Conservation (phyloP, 2,797 vertebrate species). For the Tadarida brasiliensis region DNA sequence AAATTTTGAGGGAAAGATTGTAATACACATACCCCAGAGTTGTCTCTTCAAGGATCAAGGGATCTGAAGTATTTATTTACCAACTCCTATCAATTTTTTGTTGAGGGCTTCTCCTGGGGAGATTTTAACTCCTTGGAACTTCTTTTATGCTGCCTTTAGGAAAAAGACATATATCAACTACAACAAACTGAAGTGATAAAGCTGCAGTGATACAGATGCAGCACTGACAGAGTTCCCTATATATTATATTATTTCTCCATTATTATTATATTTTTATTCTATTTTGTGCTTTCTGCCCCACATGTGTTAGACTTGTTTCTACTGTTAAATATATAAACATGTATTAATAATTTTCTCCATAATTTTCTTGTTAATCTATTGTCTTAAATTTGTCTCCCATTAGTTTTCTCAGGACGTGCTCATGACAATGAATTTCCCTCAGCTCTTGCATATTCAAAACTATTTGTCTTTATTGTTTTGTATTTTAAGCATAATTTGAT, state of each 20-base stretch:
- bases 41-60: constrained; percentile 46
- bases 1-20: constrained; percentile 44
- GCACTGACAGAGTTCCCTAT: not conserved
- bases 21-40: not conserved
- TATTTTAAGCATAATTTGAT: constrained; percentile 30
- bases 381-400: constrained; percentile 18
- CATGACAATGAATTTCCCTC: not conserved
- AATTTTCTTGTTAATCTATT: constrained; percentile 14
- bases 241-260: not conserved
- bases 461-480: constrained; percentile 26
- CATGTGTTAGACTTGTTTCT: not conserved
- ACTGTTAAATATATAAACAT: constrained; percentile 24
- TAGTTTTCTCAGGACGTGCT: constrained; percentile 17
- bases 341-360: not conserved
- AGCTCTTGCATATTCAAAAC: not conserved
- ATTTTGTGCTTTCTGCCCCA: not conserved
- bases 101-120: constrained; percentile 15
- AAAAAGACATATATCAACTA: constrained; percentile 17
- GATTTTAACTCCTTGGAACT: constrained; percentile 56
- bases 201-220: not conserved
- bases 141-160: constrained; percentile 27
- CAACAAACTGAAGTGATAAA: constrained; percentile 33
- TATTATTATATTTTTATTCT: constrained; percentile 28
- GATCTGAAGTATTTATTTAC: constrained; percentile 47
- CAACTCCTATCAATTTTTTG: constrained; percentile 57